Evolutionary conservation across 1,140 invertebrate genomes (phyloP), one percentile per base, ranked within the genome.

Genomic region (Littorina saxatilis): DNA sequence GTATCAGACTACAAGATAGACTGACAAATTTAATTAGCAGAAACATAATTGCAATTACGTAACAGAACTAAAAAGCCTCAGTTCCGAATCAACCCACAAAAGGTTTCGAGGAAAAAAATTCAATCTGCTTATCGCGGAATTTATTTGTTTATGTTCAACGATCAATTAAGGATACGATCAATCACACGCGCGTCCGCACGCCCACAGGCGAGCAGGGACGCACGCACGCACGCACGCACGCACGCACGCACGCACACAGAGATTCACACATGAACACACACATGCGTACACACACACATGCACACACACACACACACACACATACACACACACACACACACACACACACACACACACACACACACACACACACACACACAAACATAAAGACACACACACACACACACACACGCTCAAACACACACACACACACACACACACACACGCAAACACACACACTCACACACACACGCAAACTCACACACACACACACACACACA

Each of bases 401-500:
- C 63, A 68, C 63, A 68, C 63, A 68, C 35, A 39, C 63, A 68
- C 63, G 39, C 20, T 39, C 35, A 68, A 3, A 68, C 35, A 68
- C 35, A 68, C 35, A 68, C 35, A 68, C 2, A 29, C 9, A 68
- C 63, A 39, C 11, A 68, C 63, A 68, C 35, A 68, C 63, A 68
- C 35, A 68, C 63, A 27, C 11, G 39, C 63, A 68, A 11, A 37
- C 32, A 68, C 63, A 68, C 35, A 68, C 63, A 68, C 32, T 39
- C 35, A 68, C 35, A 68, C 63, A 68, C 63, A 68, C 63, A 68
- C 35, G 39, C 63, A 68, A 3, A 68, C 35, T 39, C 63, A 68
- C 35, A 68, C 35, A 68, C 37, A 68, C 63, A 39, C 35, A 37
- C 32, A 68, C 35, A 39, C 11, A 68, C 35, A 39, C 5, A 68